Evolutionary conservation across 2,888 invertebrate species (phyloP).

Genomic region (Piscicola geometra): DNA sequence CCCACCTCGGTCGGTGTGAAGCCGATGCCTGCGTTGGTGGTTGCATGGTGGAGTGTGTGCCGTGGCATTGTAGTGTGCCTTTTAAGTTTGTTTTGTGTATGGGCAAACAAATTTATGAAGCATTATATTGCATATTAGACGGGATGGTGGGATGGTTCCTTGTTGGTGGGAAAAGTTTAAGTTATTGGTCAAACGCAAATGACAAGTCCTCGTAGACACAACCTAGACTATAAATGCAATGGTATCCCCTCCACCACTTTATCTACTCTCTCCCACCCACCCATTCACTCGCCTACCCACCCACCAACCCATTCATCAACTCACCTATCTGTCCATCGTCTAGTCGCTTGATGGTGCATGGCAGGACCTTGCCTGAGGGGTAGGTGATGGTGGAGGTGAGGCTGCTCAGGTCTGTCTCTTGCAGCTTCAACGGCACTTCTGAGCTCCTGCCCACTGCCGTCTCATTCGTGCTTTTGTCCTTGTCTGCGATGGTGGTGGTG

Average conservation of each 20-base stretch:
- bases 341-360: conserved; percentile 89
- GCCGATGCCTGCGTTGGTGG: conserved; percentile 86
- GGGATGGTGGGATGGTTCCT: no score
- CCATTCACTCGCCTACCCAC: no score
- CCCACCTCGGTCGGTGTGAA: conserved; percentile 93
- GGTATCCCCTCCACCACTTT: no score
- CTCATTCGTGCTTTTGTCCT: conserved; percentile 89
- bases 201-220: no score
- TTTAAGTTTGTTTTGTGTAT: background rate
- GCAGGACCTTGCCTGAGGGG: conserved; percentile 93
- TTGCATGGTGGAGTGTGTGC: no score
- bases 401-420: conserved; percentile 80
- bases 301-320: no score
- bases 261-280: no score
- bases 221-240: no score
- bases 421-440: conserved; percentile 87
- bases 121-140: conserved; percentile 34
- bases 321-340: conserved; percentile 85
- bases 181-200: no score
- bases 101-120: background rate
- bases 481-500: conserved; percentile 66
- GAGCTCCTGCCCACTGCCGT: conserved; percentile 94
- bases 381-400: conserved; percentile 78
- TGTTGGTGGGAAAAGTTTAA: no score
- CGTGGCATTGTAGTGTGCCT: no score